Conservation (phyloP, 2,113 vertebrate genomes). For the Prietella phreatophila region DNA sequence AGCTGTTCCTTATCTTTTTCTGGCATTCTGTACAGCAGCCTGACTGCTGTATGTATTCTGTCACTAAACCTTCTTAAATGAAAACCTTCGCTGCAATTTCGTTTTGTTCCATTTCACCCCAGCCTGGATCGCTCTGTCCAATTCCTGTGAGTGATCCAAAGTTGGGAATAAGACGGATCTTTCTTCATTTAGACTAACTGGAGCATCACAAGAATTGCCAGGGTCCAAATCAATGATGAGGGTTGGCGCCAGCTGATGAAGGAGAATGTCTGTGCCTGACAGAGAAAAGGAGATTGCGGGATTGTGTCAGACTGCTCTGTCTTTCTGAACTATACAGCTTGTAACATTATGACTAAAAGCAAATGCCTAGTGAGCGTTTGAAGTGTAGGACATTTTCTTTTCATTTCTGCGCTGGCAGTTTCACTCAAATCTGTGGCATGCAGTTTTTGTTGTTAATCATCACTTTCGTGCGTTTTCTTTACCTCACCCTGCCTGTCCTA, state of each 20-base stretch:
- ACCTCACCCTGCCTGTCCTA: conserved; percentile 16
- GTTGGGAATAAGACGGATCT: conserved; percentile 55
- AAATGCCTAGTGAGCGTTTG: not conserved
- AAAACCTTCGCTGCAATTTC: conserved; percentile 38
- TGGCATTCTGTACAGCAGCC: not conserved
- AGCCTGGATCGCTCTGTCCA: conserved; percentile 13
- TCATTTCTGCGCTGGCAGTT: not conserved
- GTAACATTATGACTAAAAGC: not conserved
- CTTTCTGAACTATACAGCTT: not conserved
- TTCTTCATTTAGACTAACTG: conserved; percentile 49
- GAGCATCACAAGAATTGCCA: conserved; percentile 57
- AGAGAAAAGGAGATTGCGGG: conserved; percentile 38
- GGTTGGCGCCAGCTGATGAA: conserved; percentile 38
- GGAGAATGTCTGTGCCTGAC: conserved; percentile 48
- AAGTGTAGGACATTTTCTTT: not conserved
- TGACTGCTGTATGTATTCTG: not conserved
- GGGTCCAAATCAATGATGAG: conserved; percentile 57
- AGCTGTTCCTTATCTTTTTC: not conserved
- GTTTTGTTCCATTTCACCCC: conserved; percentile 43
- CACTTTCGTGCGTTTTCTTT: conserved; percentile 17
- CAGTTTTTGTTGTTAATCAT: conserved; percentile 11
- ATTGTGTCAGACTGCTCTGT: not conserved
- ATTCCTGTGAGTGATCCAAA: conserved; percentile 38
- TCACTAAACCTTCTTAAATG: conserved; percentile 17
- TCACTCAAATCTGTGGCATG: conserved; percentile 5